phyloP scores from a whole-genome alignment of 2,888 invertebrate species.

The Vanessa cardui region DNA sequence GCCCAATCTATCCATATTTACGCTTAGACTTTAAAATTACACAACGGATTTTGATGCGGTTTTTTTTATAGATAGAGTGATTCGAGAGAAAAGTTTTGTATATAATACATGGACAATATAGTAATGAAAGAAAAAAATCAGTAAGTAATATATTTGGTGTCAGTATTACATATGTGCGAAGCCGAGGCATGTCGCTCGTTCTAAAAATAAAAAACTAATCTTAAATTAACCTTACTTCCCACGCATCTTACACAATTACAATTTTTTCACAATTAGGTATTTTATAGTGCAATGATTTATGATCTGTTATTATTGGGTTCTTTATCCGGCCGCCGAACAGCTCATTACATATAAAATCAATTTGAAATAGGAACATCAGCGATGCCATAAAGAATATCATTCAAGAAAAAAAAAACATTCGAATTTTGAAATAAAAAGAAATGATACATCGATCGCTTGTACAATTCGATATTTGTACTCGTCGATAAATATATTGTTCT shows the following conservation, averaged over 20 bases:
- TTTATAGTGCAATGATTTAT: constrained; percentile 43
- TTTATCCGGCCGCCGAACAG: constrained; percentile 38
- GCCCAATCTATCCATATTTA: too few species aligned
- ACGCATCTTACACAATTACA: constrained; percentile 25
- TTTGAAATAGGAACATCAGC: constrained; percentile 39
- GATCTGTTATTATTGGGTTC: constrained; percentile 34
- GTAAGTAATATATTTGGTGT: too few species aligned
- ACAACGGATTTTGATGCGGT: too few species aligned
- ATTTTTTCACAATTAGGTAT: constrained; percentile 32
- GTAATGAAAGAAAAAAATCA: too few species aligned
- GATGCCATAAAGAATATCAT: constrained; percentile 32
- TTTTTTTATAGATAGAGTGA: too few species aligned
- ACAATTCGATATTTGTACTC: not conserved
- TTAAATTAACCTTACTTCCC: too few species aligned
- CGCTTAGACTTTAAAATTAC: too few species aligned
- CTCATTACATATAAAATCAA: constrained; percentile 43
- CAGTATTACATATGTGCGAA: too few species aligned
- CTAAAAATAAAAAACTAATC: too few species aligned
- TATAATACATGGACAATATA: too few species aligned
- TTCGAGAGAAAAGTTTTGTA: too few species aligned
- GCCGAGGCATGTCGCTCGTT: too few species aligned
- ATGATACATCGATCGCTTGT: constrained; percentile 25
- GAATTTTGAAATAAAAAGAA: constrained; percentile 30
- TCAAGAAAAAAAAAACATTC: constrained; percentile 32
- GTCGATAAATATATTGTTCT: not conserved